Evolutionary conservation across 2,888 invertebrate genomes (phyloP).

Genomic region (Brachypalpus laphriformis): DNA sequence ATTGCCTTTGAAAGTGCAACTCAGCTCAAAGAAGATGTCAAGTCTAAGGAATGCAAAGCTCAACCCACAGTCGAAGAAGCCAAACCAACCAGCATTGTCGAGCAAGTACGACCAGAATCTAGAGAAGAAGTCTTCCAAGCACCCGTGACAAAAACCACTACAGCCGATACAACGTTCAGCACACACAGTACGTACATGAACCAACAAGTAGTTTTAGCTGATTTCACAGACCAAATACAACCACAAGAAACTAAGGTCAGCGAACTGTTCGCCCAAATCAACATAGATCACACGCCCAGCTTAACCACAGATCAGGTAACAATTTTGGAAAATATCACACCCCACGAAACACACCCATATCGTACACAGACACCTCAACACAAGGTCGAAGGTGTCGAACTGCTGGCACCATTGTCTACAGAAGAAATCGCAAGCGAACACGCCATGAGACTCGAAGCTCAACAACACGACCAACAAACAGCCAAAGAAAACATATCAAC

Average conservation of each 20-base stretch:
- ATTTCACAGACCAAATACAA: conserved; percentile 73
- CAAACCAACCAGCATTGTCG: conserved; percentile 72
- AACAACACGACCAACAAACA: conserved; percentile 26
- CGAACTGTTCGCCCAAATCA: conserved; percentile 24
- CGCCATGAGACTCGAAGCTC: conserved; percentile 40
- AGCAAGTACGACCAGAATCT: conserved; percentile 74
- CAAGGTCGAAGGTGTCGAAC: conserved; percentile 60
- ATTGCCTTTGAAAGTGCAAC: conserved; percentile 76
- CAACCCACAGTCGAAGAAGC: conserved; percentile 60
- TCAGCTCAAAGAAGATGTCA: conserved; percentile 48
- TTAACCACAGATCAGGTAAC: conserved; percentile 59
- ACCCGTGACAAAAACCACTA: conserved; percentile 22
- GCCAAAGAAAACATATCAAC: conserved; percentile 62
- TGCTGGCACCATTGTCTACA: conserved; percentile 58
- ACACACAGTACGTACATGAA: conserved; percentile 78
- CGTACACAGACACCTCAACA: conserved; percentile 48
- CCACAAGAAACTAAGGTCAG: conserved; percentile 35
- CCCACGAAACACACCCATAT: conserved; percentile 57
- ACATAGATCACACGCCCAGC: conserved; percentile 40
- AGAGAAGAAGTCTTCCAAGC: conserved; percentile 66
- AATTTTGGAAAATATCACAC: conserved; percentile 63
- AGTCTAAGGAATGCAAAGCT: conserved; percentile 41
- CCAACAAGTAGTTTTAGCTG: conserved; percentile 76
- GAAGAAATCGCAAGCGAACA: conserved; percentile 67
- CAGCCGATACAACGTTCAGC: conserved; percentile 72